Percentiles rank a stretch among this genome's conserved stretches.
Evolutionary conservation across 2,113 vertebrate species (phyloP).

Genomic region (Ranitomeya variabilis): DNA sequence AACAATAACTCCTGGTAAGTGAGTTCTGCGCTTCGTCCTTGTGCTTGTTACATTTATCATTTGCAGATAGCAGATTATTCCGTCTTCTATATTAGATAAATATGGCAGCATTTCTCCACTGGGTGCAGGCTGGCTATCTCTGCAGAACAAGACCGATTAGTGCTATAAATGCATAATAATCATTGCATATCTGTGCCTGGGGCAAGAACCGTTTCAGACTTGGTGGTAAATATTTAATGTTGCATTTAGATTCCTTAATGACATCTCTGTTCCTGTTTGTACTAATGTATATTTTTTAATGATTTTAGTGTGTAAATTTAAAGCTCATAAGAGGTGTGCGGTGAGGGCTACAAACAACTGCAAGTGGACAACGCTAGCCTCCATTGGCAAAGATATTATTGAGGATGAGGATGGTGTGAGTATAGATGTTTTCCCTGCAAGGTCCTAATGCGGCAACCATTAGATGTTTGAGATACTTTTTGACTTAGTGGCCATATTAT

Average conservation of each 20-base stretch:
- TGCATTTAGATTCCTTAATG: neutral
- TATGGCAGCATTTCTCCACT: neutral
- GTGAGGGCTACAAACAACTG: constrained; percentile 97
- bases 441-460: neutral
- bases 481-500: too few relatives aligned
- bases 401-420: constrained; percentile 96
- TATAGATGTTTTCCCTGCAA: constrained; percentile 16
- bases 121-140: neutral
- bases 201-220: neutral
- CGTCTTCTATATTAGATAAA: neutral
- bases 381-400: constrained; percentile 94
- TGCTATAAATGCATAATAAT: neutral
- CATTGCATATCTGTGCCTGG: neutral
- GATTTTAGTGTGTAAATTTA: constrained; percentile 94
- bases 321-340: constrained; percentile 97
- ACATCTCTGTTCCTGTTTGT: neutral
- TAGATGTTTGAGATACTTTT: neutral
- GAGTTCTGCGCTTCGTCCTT: neutral
- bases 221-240: constrained; percentile 1
- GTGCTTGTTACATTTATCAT: neutral
- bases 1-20: neutral
- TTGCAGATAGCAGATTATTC: neutral
- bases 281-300: constrained; percentile 47
- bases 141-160: neutral
- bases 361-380: constrained; percentile 97